Conservation (phyloP, 2,888 invertebrate genomes). For the Sipunculus nudus region DNA sequence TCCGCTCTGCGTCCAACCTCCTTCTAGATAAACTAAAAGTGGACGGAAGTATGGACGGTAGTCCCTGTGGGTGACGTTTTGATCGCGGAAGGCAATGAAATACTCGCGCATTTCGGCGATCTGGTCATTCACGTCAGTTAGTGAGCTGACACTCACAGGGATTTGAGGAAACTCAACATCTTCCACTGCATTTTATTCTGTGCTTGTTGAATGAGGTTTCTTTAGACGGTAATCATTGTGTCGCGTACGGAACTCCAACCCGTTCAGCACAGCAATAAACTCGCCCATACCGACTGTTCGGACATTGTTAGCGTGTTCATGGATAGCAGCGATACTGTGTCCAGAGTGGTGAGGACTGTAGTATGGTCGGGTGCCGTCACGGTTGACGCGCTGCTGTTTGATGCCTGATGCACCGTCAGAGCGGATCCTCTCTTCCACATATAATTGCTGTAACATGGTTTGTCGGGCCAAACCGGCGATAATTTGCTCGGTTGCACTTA, state of each 20-base stretch:
- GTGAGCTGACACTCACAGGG: constrained; percentile 48
- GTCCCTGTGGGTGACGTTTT: constrained; percentile 42
- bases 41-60: constrained; percentile 54
- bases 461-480: constrained; percentile 11
- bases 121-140: constrained; percentile 44
- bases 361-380: constrained; percentile 41
- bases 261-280: constrained; percentile 48
- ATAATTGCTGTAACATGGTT: constrained; percentile 18
- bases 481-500: no score
- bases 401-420: constrained; percentile 30
- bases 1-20: constrained; percentile 54
- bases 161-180: constrained; percentile 53
- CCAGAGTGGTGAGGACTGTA: constrained; percentile 32
- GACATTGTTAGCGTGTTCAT: constrained; percentile 53
- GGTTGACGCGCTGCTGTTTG: constrained; percentile 6
- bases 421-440: constrained; percentile 18
- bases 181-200: constrained; percentile 41
- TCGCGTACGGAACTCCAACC: constrained; percentile 53
- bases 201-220: constrained; percentile 31
- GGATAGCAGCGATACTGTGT: constrained; percentile 40
- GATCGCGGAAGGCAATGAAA: constrained; percentile 53
- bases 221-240: constrained; percentile 53
- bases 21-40: constrained; percentile 53
- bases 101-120: constrained; percentile 50
- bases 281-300: constrained; percentile 48